phyloP scores from a whole-genome alignment of 2,113 vertebrate species.

The Notarius quadriscutis region DNA sequence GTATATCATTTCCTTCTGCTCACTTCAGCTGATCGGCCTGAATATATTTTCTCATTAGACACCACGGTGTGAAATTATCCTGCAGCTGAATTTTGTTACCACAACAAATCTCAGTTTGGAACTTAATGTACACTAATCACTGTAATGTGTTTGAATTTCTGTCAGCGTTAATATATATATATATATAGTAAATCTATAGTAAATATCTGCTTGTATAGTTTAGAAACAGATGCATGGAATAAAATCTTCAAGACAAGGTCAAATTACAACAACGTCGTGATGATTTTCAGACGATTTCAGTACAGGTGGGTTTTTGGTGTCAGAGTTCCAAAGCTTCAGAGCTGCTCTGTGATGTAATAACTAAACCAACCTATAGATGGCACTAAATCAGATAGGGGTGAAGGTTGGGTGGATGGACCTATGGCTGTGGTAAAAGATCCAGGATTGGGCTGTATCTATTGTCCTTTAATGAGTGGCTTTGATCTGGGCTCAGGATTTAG shows the following conservation, averaged over 20 bases:
- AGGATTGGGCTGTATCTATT: slow-evolving; percentile 64
- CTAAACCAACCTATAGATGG: slow-evolving; percentile 59
- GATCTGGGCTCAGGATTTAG: slow-evolving; percentile 71
- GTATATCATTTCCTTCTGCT: slow-evolving; percentile 20
- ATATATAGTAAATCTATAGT: background rate
- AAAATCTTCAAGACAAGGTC: background rate
- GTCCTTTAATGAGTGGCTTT: slow-evolving; percentile 78
- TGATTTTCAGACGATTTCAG: background rate
- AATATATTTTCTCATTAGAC: slow-evolving; percentile 36
- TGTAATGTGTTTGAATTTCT: background rate
- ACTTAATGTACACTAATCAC: background rate
- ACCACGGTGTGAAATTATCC: slow-evolving; percentile 30
- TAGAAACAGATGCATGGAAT: background rate
- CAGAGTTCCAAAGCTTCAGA: too few species aligned
- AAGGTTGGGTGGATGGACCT: slow-evolving; percentile 32
- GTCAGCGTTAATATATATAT: background rate
- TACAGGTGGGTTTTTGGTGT: background rate
- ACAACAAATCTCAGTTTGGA: background rate
- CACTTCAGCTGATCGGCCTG: background rate
- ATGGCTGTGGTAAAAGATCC: slow-evolving; percentile 49
- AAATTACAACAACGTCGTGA: too few species aligned
- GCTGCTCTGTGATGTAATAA: background rate
- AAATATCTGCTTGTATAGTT: background rate
- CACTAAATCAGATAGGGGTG: slow-evolving; percentile 33
- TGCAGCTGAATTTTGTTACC: slow-evolving; percentile 20